These are phyloP conservation scores for Genyomyrus donnyi DNA, from an alignment of 2,113 vertebrate genomes.

Conservation along the genomic window DNA sequence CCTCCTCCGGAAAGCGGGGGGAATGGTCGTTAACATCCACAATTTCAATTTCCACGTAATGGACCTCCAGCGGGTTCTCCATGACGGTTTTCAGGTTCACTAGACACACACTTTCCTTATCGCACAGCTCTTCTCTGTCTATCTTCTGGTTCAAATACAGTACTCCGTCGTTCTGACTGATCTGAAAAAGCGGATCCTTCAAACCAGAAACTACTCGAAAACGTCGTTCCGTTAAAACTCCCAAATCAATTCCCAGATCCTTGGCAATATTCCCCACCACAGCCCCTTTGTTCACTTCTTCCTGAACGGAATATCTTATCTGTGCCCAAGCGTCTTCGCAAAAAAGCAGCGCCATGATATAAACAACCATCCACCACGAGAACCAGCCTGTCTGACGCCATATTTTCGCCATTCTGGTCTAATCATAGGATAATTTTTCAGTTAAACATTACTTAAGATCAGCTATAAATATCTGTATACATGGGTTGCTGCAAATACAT, in stretches of 20 bases:
- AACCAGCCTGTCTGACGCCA: not conserved
- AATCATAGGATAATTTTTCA: not conserved
- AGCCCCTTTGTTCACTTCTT: conserved; percentile 50
- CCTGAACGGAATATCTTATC: conserved; percentile 52
- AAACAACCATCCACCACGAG: not conserved
- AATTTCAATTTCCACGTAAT: conserved; percentile 50
- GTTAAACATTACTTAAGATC: not conserved
- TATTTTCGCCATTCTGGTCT: conserved; percentile 51
- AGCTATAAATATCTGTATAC: not conserved
- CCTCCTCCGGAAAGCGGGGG: conserved; percentile 43
- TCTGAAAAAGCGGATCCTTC: conserved; percentile 42
- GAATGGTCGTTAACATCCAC: conserved; percentile 57
- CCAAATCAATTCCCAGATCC: conserved; percentile 55
- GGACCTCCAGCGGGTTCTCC: conserved; percentile 58
- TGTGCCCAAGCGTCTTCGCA: conserved; percentile 43
- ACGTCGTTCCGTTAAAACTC: conserved; percentile 32
- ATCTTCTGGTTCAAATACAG: conserved; percentile 48
- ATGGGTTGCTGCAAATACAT: not conserved
- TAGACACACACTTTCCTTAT: conserved; percentile 39
- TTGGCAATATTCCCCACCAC: conserved; percentile 53
- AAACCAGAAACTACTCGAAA: conserved; percentile 51
- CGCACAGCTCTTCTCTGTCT: conserved; percentile 58
- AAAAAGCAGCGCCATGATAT: conserved; percentile 26
- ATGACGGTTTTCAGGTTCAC: conserved; percentile 38
- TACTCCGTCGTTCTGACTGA: conserved; percentile 49